Conservation (phyloP, 2,797 vertebrate species). For the Nyctibius grandis region DNA sequence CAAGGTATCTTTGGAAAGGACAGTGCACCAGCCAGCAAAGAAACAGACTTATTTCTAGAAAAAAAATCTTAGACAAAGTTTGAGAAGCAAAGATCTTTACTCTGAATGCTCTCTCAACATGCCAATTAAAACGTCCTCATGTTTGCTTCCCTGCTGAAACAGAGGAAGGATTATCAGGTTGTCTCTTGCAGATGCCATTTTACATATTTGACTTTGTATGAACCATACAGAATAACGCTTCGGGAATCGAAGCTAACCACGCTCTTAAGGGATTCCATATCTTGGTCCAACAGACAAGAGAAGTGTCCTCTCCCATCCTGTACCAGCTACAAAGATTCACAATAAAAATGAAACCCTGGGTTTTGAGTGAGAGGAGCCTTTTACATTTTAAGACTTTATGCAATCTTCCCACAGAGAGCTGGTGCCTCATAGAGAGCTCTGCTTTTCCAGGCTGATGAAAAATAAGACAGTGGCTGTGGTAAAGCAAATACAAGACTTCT, state of each 20-base stretch:
- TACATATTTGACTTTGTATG: not conserved
- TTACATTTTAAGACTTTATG: not conserved
- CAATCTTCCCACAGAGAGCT: not conserved
- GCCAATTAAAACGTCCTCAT: not conserved
- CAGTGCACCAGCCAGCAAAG: not conserved
- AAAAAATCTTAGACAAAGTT: not conserved
- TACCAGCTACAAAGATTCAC: no score
- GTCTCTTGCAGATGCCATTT: not conserved
- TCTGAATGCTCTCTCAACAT: not conserved
- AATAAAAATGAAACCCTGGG: not conserved
- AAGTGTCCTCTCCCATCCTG: not conserved
- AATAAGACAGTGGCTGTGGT: not conserved
- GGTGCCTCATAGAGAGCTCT: not conserved
- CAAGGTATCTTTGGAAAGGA: not conserved
- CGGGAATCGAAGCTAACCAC: not conserved
- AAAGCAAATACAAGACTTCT: not conserved
- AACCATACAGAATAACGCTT: not conserved
- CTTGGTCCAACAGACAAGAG: not conserved
- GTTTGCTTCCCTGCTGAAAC: not conserved
- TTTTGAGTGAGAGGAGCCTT: not conserved
- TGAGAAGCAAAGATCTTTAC: not conserved
- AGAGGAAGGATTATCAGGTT: not conserved
- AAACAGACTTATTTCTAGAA: not conserved
- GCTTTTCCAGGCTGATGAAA: not conserved
- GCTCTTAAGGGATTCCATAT: not conserved